These are phyloP conservation scores for Holotrichia oblita DNA, from an alignment of 1,140 invertebrate species.

Conservation along the genomic window DNA sequence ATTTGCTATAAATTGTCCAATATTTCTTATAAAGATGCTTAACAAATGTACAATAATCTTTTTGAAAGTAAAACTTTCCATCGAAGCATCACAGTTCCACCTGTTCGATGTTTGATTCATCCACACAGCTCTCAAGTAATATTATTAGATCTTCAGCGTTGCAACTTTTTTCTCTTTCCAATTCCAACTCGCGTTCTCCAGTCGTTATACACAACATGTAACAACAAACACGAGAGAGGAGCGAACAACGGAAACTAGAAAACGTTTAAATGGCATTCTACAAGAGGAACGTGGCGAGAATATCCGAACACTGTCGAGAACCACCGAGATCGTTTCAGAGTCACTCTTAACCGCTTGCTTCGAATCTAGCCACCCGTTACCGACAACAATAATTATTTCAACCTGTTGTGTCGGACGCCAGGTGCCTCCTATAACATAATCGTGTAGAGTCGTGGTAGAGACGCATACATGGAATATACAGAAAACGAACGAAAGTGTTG, in stretches of 20 bases:
- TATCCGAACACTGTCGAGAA: not conserved
- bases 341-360: not conserved
- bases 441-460: not conserved
- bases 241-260: constrained; percentile 34
- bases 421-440: constrained; percentile 22
- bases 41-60: too few species aligned
- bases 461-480: not conserved
- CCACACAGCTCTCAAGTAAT: not conserved
- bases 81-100: too few species aligned
- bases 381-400: constrained; percentile 32
- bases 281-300: not conserved
- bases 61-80: too few species aligned
- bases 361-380: constrained; percentile 28
- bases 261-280: constrained; percentile 34
- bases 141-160: constrained; percentile 17
- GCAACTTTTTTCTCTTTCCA: not conserved
- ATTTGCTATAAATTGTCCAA: too few species aligned
- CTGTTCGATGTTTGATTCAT: not conserved
- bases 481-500: not conserved
- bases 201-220: not conserved
- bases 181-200: constrained; percentile 3
- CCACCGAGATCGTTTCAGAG: not conserved
- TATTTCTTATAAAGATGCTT: too few species aligned
- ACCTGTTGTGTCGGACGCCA: constrained; percentile 33
- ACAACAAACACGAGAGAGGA: constrained; percentile 19